Conservation (phyloP, 2,113 vertebrate species). For the Channa maculata region DNA sequence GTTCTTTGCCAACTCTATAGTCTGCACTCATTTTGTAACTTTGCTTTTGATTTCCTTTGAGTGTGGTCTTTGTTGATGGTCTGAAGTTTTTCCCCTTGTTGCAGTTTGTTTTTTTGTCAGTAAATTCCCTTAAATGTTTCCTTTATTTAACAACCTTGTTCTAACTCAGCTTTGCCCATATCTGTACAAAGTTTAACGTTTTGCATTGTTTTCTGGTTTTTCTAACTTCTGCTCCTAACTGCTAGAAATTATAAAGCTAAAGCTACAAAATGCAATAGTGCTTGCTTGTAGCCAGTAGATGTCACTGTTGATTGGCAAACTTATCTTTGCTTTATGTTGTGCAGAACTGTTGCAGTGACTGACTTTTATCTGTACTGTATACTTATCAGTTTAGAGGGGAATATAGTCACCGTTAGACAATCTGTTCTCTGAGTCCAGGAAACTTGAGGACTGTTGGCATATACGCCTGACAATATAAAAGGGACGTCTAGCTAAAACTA, state of each 20-base stretch:
- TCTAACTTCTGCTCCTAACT: not conserved
- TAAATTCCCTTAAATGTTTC: not conserved
- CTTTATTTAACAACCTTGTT: not conserved
- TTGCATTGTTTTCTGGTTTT: not conserved
- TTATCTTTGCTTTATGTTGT: not conserved
- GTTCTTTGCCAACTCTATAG: not conserved
- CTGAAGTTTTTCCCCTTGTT: not conserved
- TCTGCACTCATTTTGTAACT: not conserved
- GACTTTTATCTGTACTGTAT: no score
- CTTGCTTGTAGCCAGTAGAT: conserved; percentile 8
- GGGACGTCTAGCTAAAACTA: no score
- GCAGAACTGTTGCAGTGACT: not conserved
- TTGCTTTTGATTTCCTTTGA: not conserved
- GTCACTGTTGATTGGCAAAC: not conserved
- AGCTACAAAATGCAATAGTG: not conserved
- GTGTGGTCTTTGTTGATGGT: not conserved
- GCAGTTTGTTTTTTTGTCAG: not conserved
- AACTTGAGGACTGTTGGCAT: no score
- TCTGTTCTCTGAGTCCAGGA: not conserved
- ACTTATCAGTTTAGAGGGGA: not conserved
- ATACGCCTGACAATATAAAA: not conserved
- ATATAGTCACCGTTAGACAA: not conserved
- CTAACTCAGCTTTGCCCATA: not conserved
- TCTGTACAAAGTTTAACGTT: not conserved
- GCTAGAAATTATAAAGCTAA: no score